Percentiles rank a stretch among this genome's conserved stretches.
Conservation (phyloP, 2,888 invertebrate species). For the Girardia tigrina region DNA sequence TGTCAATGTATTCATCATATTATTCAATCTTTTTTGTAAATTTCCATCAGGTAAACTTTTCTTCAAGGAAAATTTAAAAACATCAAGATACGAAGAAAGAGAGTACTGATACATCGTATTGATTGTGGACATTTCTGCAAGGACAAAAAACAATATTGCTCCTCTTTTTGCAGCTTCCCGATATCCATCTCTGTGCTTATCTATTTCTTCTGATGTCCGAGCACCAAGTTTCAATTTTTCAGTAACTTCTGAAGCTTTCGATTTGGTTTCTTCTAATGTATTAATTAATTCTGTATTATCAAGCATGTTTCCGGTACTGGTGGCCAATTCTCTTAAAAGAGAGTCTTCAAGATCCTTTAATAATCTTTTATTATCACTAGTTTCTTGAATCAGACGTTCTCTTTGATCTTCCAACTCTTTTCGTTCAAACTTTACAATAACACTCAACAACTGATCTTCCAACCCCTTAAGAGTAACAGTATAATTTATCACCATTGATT, state of each 20-base stretch:
- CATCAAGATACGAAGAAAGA: slow-evolving; percentile 66
- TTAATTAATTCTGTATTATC: slow-evolving; percentile 72
- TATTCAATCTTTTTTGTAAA: slow-evolving; percentile 61
- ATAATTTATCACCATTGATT: slow-evolving; percentile 75
- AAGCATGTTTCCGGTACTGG: slow-evolving; percentile 76
- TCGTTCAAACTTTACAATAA: slow-evolving; percentile 72
- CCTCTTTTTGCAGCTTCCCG: slow-evolving; percentile 70
- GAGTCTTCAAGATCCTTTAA: slow-evolving; percentile 72
- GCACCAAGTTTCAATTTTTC: slow-evolving; percentile 55
- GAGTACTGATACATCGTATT: slow-evolving; percentile 86
- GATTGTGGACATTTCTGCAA: slow-evolving; percentile 73
- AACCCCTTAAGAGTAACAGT: slow-evolving; percentile 72
- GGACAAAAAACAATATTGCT: slow-evolving; percentile 74
- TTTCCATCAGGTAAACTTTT: slow-evolving; percentile 70
- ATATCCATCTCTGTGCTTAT: slow-evolving; percentile 68
- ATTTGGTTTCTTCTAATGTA: slow-evolving; percentile 74
- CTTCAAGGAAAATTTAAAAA: slow-evolving; percentile 66
- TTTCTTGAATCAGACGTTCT: slow-evolving; percentile 67
- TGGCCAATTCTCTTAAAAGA: slow-evolving; percentile 66
- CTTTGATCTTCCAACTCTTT: slow-evolving; percentile 74
- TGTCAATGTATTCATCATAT: slow-evolving; percentile 70
- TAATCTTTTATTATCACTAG: slow-evolving; percentile 67
- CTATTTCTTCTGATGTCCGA: slow-evolving; percentile 66
- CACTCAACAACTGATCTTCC: slow-evolving; percentile 75
- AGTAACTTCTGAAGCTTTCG: slow-evolving; percentile 66